phyloP scores from a whole-genome alignment of 2,797 vertebrate genomes.

The Podarcis siculus region DNA sequence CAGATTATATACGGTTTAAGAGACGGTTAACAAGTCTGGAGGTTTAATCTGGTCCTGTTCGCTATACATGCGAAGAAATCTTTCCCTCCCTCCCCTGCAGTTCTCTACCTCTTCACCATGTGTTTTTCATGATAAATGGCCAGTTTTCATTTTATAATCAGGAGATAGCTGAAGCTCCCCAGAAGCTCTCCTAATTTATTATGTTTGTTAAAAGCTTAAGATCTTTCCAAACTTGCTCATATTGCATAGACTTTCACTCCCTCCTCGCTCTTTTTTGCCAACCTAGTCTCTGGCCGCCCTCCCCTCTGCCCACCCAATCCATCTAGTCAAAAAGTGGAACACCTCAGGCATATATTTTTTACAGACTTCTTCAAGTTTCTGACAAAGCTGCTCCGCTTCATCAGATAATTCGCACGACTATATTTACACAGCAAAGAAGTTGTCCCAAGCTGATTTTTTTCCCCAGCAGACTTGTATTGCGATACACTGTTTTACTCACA shows the following conservation, averaged over 20 bases:
- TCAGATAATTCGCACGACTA: not conserved
- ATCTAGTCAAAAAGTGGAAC: not conserved
- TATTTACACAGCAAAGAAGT: not conserved
- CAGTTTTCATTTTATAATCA: constrained; percentile 20
- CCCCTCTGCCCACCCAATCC: not conserved
- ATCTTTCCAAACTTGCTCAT: not conserved
- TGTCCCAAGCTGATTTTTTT: not conserved
- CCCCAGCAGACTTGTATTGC: not conserved
- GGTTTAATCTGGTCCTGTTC: constrained; percentile 11
- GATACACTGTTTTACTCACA: not conserved
- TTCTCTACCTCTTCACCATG: not conserved
- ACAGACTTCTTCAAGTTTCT: not conserved
- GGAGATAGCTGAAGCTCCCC: constrained; percentile 15
- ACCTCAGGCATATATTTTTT: not conserved
- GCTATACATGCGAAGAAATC: constrained; percentile 15
- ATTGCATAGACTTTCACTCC: not conserved
- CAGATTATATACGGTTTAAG: constrained; percentile 29
- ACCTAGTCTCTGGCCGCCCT: not conserved
- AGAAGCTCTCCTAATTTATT: constrained; percentile 25
- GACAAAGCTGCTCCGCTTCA: not conserved
- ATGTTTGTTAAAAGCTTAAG: constrained; percentile 34
- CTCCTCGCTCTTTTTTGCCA: not conserved
- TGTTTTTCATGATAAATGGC: not conserved
- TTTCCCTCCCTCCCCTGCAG: not conserved
- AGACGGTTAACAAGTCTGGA: constrained; percentile 26